Evolutionary conservation across 2,888 invertebrate species (phyloP).

Genomic region (Lypha dubia): DNA sequence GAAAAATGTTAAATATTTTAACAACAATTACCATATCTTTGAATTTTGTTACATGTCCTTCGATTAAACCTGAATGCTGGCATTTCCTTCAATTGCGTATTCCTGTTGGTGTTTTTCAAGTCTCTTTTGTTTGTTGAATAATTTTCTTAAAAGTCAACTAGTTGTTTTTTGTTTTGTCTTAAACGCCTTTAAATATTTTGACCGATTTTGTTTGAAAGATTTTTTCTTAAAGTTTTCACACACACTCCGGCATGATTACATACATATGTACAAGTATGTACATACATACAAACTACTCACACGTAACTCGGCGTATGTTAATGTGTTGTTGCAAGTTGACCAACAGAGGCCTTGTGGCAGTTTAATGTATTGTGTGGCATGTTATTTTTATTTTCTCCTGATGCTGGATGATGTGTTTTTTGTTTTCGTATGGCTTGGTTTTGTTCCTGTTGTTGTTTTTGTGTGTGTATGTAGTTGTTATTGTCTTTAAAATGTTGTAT

Average conservation of each 20-base stretch:
- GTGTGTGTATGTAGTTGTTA: conserved; percentile 57
- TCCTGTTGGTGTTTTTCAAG: conserved; percentile 27
- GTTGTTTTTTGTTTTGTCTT: conserved; percentile 45
- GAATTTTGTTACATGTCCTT: background rate
- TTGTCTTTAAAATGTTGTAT: conserved; percentile 73
- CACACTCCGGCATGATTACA: background rate
- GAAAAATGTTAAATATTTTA: too few relatives aligned
- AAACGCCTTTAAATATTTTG: conserved; percentile 72
- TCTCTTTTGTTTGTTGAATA: conserved; percentile 55
- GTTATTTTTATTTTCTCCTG: conserved; percentile 63
- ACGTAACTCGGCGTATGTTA: conserved; percentile 59
- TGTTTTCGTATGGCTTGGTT: conserved; percentile 14
- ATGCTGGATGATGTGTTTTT: conserved; percentile 55
- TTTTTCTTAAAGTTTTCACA: conserved; percentile 18
- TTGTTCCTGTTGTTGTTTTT: conserved; percentile 2
- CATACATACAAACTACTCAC: too few relatives aligned
- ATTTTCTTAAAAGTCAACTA: conserved; percentile 56
- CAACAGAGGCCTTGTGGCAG: conserved; percentile 68
- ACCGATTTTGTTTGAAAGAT: conserved; percentile 63
- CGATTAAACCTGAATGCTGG: background rate
- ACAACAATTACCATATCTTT: background rate
- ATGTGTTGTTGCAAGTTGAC: conserved; percentile 56
- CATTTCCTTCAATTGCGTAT: conserved; percentile 52
- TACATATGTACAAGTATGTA: conserved; percentile 1
- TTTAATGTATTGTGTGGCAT: conserved; percentile 72